These are phyloP conservation scores for Oreochromis grahami DNA, from an alignment of 2,797 vertebrate genomes.

Conservation along the genomic window DNA sequence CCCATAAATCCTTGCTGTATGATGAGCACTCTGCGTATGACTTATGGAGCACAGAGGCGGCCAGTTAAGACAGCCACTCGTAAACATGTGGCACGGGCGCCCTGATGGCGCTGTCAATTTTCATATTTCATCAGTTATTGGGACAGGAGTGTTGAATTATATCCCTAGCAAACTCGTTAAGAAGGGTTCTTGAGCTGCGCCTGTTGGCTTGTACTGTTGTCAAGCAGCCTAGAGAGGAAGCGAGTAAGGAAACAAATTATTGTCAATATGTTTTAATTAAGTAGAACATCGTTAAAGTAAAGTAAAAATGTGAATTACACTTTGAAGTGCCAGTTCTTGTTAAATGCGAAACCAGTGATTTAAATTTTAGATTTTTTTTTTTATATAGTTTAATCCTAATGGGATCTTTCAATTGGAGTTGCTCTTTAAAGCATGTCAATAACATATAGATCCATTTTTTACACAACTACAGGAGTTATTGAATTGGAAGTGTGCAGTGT, in stretches of 20 bases:
- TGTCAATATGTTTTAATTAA: not conserved
- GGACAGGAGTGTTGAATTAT: constrained; percentile 59
- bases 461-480: not conserved
- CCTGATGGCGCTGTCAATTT: constrained; percentile 70
- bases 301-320: not conserved
- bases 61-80: constrained; percentile 71
- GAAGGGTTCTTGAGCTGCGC: constrained; percentile 23
- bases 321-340: not conserved
- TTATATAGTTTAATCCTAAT: not conserved
- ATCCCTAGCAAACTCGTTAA: constrained; percentile 50
- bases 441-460: not conserved
- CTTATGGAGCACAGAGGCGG: constrained; percentile 67
- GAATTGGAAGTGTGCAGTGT: not conserved
- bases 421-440: not conserved
- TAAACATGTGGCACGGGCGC: constrained; percentile 66
- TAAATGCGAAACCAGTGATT: not conserved
- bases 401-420: not conserved
- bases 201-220: constrained; percentile 2
- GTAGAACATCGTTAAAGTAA: not conserved
- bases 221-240: not conserved
- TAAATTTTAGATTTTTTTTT: not conserved
- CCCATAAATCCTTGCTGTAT: constrained; percentile 70
- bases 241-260: not conserved
- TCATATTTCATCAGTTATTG: constrained; percentile 76
- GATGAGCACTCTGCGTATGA: constrained; percentile 72